Percentiles rank a stretch among this genome's conserved stretches.
phyloP scores from a whole-genome alignment of 2,113 vertebrate genomes.

The Psephotus haematonotus region DNA sequence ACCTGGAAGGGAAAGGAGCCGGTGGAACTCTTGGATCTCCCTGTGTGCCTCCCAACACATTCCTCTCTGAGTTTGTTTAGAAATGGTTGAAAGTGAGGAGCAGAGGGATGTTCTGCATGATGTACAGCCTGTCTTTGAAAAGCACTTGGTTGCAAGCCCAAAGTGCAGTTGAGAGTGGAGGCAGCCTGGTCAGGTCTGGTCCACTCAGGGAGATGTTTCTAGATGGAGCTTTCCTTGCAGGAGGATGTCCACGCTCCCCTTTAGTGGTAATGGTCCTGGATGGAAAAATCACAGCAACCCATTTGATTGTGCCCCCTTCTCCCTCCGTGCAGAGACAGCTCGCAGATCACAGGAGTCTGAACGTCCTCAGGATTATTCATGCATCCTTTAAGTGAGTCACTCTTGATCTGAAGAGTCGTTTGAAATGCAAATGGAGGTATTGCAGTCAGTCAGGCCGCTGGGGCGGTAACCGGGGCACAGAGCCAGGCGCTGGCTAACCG shows the following conservation, averaged over 20 bases:
- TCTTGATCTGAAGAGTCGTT: background rate
- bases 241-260: fast-evolving
- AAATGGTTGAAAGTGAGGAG: background rate
- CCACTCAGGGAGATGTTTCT: background rate
- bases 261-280: background rate
- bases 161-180: background rate
- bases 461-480: background rate
- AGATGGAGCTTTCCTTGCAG: background rate
- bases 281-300: background rate
- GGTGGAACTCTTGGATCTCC: background rate
- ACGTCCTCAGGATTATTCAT: background rate
- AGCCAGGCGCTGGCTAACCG: background rate
- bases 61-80: background rate
- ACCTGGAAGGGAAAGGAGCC: background rate
- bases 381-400: background rate
- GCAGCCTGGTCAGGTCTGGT: background rate
- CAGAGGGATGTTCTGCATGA: background rate
- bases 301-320: background rate
- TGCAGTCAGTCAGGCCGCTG: background rate
- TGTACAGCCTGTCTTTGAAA: background rate
- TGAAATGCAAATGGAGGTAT: background rate
- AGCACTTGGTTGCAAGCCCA: background rate
- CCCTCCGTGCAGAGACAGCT: background rate
- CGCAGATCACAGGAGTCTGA: background rate
- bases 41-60: background rate